These are phyloP conservation scores for Xiphorhynchus erythropygius DNA, from an alignment of 2,797 vertebrate genomes.

Conservation along the genomic window DNA sequence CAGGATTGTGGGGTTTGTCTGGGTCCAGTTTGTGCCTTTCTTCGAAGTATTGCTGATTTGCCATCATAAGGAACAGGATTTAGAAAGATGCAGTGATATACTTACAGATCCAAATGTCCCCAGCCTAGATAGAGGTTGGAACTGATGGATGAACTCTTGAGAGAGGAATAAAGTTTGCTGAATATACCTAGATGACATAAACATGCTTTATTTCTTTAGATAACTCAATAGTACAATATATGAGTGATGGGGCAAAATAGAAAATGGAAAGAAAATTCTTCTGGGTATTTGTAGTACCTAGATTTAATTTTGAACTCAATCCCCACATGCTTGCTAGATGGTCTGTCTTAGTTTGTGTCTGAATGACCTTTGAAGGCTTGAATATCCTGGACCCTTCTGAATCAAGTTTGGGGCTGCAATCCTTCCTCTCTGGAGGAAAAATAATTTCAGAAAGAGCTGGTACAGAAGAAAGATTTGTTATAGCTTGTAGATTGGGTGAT, in stretches of 20 bases:
- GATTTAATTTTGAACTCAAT: conserved; percentile 48
- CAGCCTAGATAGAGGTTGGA: background rate
- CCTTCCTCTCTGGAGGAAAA: conserved; percentile 36
- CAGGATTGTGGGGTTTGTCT: background rate
- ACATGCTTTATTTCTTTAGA: conserved; percentile 59
- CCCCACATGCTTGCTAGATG: background rate
- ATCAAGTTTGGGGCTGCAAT: conserved; percentile 44
- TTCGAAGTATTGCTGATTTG: background rate
- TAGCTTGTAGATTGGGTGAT: conserved; percentile 29
- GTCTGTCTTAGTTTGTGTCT: conserved; percentile 53
- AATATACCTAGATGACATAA: conserved; percentile 53
- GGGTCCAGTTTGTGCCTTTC: background rate
- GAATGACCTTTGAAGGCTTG: conserved; percentile 34
- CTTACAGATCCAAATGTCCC: background rate
- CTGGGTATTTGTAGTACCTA: conserved; percentile 48
- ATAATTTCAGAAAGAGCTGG: conserved; percentile 29
- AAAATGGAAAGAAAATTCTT: conserved; percentile 66
- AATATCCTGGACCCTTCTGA: conserved; percentile 27
- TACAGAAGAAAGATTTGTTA: conserved; percentile 57
- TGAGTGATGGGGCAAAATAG: conserved; percentile 60
- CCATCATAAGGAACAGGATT: background rate
- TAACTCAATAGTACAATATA: conserved; percentile 53
- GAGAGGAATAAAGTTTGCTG: conserved; percentile 39
- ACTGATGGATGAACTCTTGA: conserved; percentile 41
- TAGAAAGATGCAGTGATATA: background rate